These are phyloP conservation scores for Cochlearius cochlearius DNA, from an alignment of 2,113 vertebrate species.

Conservation along the genomic window DNA sequence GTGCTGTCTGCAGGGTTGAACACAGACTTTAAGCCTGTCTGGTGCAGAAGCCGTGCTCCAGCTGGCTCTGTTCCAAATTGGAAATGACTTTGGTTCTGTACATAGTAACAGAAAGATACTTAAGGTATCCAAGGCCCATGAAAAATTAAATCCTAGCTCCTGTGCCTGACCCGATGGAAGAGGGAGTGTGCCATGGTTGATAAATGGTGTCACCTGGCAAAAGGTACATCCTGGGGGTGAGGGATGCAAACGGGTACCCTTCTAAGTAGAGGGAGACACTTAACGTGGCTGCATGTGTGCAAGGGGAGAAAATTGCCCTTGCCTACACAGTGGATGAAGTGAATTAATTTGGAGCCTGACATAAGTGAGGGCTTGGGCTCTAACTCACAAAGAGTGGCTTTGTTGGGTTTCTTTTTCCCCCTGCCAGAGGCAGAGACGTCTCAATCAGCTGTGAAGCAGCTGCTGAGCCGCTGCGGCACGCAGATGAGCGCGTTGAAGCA, in stretches of 20 bases:
- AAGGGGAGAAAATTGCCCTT: neutral
- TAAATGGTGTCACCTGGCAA: neutral
- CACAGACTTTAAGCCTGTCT: neutral
- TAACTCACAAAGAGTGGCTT: neutral
- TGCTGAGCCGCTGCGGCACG: neutral
- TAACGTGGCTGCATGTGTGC: neutral
- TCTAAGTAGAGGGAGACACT: neutral
- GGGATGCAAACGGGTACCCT: neutral
- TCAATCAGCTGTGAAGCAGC: neutral
- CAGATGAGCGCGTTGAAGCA: neutral
- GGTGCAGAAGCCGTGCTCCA: neutral
- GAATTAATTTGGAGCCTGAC: neutral
- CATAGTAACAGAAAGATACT: neutral
- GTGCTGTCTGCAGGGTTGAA: neutral
- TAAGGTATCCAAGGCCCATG: neutral
- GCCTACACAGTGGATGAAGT: neutral
- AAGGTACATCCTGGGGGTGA: neutral
- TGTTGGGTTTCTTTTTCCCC: neutral
- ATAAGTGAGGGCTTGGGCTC: neutral
- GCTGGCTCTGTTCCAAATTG: neutral
- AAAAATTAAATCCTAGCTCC: neutral
- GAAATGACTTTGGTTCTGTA: neutral
- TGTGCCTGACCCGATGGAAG: neutral
- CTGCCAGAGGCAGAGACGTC: neutral
- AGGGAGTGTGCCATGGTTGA: neutral